phyloP scores from a whole-genome alignment of 2,113 vertebrate species.

The Apodemus sylvaticus region DNA sequence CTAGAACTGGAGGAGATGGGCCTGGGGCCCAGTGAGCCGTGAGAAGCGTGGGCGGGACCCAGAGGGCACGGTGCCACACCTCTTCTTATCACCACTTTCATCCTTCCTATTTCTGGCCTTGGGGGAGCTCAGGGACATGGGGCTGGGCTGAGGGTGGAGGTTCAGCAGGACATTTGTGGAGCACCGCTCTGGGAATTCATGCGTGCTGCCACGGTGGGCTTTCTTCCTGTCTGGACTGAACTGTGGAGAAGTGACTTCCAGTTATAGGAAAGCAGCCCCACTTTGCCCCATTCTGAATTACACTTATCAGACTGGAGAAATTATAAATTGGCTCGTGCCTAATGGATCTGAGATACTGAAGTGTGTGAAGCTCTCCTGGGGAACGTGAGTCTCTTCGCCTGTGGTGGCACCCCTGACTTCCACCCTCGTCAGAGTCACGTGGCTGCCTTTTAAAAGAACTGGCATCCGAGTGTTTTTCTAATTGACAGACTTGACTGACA shows the following conservation, averaged over 20 bases:
- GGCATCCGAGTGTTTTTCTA: constrained; percentile 7
- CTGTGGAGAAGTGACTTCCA: background rate
- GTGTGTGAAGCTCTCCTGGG: background rate
- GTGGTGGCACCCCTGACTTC: background rate
- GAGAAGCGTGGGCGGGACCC: fast-evolving
- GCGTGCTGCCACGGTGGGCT: fast-evolving
- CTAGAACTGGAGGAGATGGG: background rate
- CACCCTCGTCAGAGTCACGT: background rate
- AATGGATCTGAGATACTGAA: background rate
- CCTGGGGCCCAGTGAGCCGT: background rate
- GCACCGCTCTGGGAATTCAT: fast-evolving
- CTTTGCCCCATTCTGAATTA: fast-evolving
- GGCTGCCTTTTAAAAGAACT: background rate
- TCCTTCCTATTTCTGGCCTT: background rate
- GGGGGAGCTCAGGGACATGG: background rate
- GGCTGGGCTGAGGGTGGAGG: fast-evolving
- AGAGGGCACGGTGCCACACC: background rate
- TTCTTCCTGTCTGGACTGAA: background rate
- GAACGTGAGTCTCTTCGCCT: background rate
- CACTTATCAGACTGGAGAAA: background rate
- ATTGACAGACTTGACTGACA: constrained; percentile 51
- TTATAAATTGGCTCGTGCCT: background rate
- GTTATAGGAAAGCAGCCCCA: background rate
- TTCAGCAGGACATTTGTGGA: fast-evolving
- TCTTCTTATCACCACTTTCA: fast-evolving